A percentile compares a stretch with the other conserved stretches of the same genome.
Conservation (phyloP, 2,797 vertebrate species). For the Cryptoprocta ferox region DNA sequence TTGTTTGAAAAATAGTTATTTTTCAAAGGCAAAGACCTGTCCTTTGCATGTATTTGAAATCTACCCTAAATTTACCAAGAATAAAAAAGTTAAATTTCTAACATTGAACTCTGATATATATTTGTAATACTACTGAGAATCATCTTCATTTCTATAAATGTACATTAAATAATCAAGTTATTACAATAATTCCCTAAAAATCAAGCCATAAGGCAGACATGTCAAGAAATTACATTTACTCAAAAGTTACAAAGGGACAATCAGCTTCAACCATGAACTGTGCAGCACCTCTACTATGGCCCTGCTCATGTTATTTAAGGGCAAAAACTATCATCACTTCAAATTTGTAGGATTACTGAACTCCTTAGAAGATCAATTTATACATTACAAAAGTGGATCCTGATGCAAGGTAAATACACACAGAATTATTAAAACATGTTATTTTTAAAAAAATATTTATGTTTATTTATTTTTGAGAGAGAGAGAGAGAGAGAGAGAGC, state of each 20-base stretch:
- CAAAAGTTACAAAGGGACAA: not conserved
- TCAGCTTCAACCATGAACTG: not conserved
- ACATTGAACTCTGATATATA: not conserved
- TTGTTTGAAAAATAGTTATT: conserved; percentile 52
- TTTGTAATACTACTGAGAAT: not conserved
- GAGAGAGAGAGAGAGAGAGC: accelerated
- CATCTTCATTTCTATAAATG: conserved; percentile 31
- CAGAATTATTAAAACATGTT: not conserved
- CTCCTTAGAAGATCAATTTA: not conserved
- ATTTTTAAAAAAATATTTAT: too few species aligned
- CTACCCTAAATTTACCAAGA: not conserved
- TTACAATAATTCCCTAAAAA: conserved; percentile 46
- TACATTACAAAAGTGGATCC: not conserved
- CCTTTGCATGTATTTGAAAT: conserved; percentile 14
- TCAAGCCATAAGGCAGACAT: conserved; percentile 36
- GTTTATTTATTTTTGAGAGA: too few species aligned
- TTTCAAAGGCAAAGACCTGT: conserved; percentile 55
- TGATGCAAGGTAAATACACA: not conserved
- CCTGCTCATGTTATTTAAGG: not conserved
- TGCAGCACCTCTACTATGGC: not conserved
- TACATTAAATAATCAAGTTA: conserved; percentile 18
- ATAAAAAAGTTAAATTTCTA: conserved; percentile 21
- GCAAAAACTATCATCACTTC: not conserved
- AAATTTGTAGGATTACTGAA: not conserved
- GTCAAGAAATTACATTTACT: conserved; percentile 30